Evolutionary conservation across 2,113 vertebrate species (phyloP).

Genomic region (Orcinus orca): DNA sequence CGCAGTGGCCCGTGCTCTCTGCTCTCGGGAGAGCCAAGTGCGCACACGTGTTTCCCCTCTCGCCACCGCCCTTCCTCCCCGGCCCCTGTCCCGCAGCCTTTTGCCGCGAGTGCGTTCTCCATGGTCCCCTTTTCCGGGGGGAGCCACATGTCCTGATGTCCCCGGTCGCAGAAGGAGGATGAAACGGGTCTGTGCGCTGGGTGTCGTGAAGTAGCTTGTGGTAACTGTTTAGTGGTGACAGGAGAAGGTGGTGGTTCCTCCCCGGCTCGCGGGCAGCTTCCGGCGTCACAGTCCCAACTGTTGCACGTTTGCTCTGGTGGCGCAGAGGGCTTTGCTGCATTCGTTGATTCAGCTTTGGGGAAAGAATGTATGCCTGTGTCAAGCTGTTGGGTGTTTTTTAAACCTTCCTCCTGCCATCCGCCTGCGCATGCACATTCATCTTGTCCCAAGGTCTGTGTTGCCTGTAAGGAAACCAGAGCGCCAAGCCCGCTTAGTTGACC

Average conservation of each 20-base stretch:
- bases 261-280: background rate
- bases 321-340: background rate
- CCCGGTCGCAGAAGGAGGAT: too few species aligned
- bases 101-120: rapidly evolving
- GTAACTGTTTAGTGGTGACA: rapidly evolving
- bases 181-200: background rate
- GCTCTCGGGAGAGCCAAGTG: background rate
- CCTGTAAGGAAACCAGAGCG: background rate
- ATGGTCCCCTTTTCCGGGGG: too few species aligned
- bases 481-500: background rate
- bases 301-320: background rate
- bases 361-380: background rate
- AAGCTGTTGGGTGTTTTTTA: background rate
- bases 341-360: background rate
- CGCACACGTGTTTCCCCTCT: background rate
- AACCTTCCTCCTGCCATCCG: background rate
- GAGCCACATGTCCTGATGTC: background rate
- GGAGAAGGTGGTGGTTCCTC: background rate
- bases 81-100: rapidly evolving
- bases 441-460: background rate
- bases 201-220: too few species aligned
- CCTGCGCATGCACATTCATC: rapidly evolving
- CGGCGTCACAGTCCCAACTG: too few species aligned
- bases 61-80: too few species aligned
- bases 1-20: background rate